These are phyloP conservation scores for Bombus confusus DNA, from an alignment of 1,140 invertebrate genomes.

Conservation along the genomic window DNA sequence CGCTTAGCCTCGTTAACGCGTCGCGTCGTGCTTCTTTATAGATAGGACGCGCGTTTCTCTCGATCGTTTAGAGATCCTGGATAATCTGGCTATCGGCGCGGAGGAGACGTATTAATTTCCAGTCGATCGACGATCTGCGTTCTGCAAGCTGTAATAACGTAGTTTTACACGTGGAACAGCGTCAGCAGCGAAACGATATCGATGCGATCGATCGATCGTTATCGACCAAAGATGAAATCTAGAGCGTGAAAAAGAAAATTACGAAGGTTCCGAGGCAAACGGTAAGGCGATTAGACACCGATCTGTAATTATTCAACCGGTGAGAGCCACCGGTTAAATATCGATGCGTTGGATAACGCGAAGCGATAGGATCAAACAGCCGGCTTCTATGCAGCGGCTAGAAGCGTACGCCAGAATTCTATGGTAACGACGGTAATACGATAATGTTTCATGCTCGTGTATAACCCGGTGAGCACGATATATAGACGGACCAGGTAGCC, in stretches of 20 bases:
- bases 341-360: conserved; percentile 58
- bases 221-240: neutral
- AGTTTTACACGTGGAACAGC: neutral
- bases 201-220: neutral
- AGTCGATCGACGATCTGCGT: neutral
- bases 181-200: neutral
- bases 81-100: neutral
- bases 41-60: neutral
- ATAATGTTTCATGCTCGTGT: conserved; percentile 37
- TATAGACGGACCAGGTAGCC: too few species aligned
- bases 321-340: conserved; percentile 50
- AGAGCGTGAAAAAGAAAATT: neutral
- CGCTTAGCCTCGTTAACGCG: conserved; percentile 23
- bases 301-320: neutral
- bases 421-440: conserved; percentile 55
- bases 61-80: neutral
- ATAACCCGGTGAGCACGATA: neutral
- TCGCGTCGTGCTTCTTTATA: neutral
- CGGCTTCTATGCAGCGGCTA: neutral
- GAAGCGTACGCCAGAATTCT: conserved; percentile 38
- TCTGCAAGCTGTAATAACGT: neutral
- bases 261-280: neutral
- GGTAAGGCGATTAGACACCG: neutral
- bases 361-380: conserved; percentile 28
- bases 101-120: neutral